Conservation (phyloP, 2,888 invertebrate genomes). For the Xestia ashworthii region DNA sequence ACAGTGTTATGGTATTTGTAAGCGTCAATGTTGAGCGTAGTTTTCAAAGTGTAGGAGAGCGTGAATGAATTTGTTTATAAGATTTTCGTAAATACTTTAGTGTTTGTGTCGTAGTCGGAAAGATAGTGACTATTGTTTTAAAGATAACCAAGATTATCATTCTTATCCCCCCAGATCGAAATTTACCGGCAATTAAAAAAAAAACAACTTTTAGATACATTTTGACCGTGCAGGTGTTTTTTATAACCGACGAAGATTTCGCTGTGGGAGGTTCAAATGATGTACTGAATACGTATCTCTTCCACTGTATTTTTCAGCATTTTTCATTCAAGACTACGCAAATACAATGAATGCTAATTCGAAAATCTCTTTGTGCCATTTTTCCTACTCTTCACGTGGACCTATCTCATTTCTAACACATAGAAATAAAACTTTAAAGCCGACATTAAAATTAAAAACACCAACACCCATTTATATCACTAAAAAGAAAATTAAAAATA, state of each 20-base stretch:
- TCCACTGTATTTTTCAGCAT: not conserved
- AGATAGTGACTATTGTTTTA: not conserved
- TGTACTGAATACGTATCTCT: too few relatives aligned
- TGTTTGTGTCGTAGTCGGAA: not conserved
- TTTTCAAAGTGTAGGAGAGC: not conserved
- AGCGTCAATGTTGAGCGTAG: not conserved
- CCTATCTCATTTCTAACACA: not conserved
- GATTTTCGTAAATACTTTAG: not conserved
- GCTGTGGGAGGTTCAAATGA: too few relatives aligned
- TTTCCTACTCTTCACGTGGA: not conserved
- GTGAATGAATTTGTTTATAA: constrained; percentile 5
- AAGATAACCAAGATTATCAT: not conserved
- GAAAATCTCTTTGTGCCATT: not conserved
- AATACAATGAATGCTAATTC: not conserved
- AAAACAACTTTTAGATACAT: too few relatives aligned
- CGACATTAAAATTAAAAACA: constrained; percentile 5
- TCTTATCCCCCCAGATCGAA: too few relatives aligned
- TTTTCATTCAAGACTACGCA: not conserved
- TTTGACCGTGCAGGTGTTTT: too few relatives aligned
- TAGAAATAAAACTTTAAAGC: not conserved
- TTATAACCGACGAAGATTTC: too few relatives aligned
- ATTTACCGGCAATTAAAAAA: too few relatives aligned
- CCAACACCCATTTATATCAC: constrained; percentile 6
- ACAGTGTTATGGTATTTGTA: constrained; percentile 30
- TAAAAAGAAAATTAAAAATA: constrained; percentile 16